Evolutionary conservation across 2,888 invertebrate genomes (phyloP).

Genomic region (Drosophila ustulata): DNA sequence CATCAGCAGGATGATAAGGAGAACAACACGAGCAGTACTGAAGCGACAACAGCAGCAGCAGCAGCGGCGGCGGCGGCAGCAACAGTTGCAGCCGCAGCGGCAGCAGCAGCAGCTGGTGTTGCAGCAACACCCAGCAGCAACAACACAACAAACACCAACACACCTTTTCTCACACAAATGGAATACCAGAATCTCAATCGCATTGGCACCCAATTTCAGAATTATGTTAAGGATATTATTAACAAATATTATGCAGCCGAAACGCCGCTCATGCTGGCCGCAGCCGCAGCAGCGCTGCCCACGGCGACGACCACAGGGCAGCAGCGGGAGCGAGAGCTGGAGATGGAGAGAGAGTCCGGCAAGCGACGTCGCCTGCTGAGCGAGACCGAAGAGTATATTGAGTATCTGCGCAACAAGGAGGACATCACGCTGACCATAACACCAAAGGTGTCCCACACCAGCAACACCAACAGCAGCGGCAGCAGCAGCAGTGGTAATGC

Average conservation of each 20-base stretch:
- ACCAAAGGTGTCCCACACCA: slow-evolving; percentile 66
- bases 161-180: slow-evolving; percentile 83
- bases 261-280: slow-evolving; percentile 81
- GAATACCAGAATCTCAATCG: slow-evolving; percentile 84
- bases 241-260: slow-evolving; percentile 85
- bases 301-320: slow-evolving; percentile 72
- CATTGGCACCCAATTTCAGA: slow-evolving; percentile 84
- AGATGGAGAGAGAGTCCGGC: slow-evolving; percentile 36
- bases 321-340: slow-evolving; percentile 39
- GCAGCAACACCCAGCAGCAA: slow-evolving; percentile 42
- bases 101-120: slow-evolving; percentile 37
- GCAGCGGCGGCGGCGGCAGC: slow-evolving; percentile 33
- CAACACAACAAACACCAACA: slow-evolving; percentile 53
- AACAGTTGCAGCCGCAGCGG: slow-evolving; percentile 34
- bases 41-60: slow-evolving; percentile 26
- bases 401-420: slow-evolving; percentile 84
- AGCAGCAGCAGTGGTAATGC: neutral
- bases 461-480: slow-evolving; percentile 13
- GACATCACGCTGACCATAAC: slow-evolving; percentile 84
- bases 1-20: slow-evolving; percentile 71
- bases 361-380: slow-evolving; percentile 77
- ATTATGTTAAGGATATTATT: slow-evolving; percentile 85
- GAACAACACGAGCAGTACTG: slow-evolving; percentile 62
- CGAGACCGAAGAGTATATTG: slow-evolving; percentile 84
- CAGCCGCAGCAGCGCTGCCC: slow-evolving; percentile 71